These are phyloP conservation scores for Cassiopea andromeda DNA, from an alignment of 30 jellyfish, hydroid and myxozoan species.

Conservation along the genomic window DNA sequence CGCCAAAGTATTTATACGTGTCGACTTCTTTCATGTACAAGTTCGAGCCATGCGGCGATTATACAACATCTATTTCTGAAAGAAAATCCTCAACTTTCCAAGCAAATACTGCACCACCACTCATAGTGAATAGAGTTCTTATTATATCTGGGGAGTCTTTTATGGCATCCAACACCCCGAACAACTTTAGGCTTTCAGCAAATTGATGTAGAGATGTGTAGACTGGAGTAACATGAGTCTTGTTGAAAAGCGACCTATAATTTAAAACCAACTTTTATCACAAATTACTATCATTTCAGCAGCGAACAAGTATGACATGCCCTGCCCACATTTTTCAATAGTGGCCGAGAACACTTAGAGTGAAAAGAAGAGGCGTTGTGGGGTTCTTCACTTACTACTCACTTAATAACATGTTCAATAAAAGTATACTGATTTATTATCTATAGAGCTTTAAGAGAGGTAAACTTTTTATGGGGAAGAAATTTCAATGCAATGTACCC, in stretches of 20 bases:
- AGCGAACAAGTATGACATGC: too few species aligned
- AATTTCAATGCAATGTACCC: too few species aligned
- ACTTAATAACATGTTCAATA: too few species aligned
- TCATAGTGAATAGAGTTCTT: neutral
- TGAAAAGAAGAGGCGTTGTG: too few species aligned
- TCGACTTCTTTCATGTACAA: neutral
- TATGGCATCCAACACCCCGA: constrained; percentile 5
- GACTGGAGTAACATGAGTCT: neutral
- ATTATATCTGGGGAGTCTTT: neutral
- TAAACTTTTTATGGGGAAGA: too few species aligned
- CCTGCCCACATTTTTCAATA: too few species aligned
- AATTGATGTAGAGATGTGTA: constrained; percentile 7
- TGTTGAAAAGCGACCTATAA: constrained; percentile 22
- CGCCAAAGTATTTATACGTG: constrained; percentile 24
- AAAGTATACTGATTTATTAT: too few species aligned
- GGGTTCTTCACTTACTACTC: too few species aligned
- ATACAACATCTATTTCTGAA: neutral
- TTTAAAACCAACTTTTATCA: too few species aligned
- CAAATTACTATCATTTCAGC: too few species aligned
- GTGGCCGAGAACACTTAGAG: too few species aligned
- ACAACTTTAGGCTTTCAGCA: constrained; percentile 9
- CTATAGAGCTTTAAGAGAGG: too few species aligned
- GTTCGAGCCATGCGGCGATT: neutral
- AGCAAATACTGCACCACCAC: neutral
- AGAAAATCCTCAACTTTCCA: neutral